A percentile compares a stretch with the other conserved stretches of the same genome.
phyloP scores from a whole-genome alignment of 2,113 vertebrate genomes.

The Stigmatopora nigra region DNA sequence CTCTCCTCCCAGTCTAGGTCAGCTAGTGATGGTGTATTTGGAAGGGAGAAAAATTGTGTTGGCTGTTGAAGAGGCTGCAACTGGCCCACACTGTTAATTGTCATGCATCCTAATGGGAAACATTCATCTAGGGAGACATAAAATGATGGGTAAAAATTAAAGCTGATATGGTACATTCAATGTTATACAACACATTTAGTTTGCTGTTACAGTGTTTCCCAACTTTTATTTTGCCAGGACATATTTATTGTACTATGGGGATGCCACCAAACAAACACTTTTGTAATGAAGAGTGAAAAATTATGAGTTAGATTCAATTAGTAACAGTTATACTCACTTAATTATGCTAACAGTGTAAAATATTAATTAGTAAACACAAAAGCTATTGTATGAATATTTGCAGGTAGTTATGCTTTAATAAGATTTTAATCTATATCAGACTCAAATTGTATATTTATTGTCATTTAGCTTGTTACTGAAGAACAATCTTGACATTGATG shows the following conservation, averaged over 20 bases:
- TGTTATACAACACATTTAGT: background rate
- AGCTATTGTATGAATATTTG: background rate
- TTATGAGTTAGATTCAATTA: background rate
- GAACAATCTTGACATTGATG: background rate
- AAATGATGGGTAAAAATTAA: background rate
- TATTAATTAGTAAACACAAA: background rate
- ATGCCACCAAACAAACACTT: background rate
- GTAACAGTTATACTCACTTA: background rate
- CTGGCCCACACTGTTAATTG: slow-evolving; percentile 78
- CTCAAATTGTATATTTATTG: no score
- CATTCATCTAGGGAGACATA: slow-evolving; percentile 71
- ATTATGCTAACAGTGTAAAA: background rate
- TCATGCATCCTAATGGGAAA: slow-evolving; percentile 86
- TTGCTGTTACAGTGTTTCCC: background rate
- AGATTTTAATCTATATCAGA: no score
- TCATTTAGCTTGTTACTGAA: no score
- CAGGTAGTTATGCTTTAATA: no score
- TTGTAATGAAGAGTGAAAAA: background rate
- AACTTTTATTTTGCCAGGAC: background rate
- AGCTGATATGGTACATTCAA: background rate
- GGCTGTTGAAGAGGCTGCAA: slow-evolving; percentile 76
- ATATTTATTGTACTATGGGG: background rate
- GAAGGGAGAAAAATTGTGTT: slow-evolving; percentile 74
- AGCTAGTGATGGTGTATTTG: slow-evolving; percentile 81
- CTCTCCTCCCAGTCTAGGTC: slow-evolving; percentile 83